Percentiles rank a stretch among this genome's conserved stretches.
Conservation (phyloP, 1,140 invertebrate species). For the Saccostrea glomerata region DNA sequence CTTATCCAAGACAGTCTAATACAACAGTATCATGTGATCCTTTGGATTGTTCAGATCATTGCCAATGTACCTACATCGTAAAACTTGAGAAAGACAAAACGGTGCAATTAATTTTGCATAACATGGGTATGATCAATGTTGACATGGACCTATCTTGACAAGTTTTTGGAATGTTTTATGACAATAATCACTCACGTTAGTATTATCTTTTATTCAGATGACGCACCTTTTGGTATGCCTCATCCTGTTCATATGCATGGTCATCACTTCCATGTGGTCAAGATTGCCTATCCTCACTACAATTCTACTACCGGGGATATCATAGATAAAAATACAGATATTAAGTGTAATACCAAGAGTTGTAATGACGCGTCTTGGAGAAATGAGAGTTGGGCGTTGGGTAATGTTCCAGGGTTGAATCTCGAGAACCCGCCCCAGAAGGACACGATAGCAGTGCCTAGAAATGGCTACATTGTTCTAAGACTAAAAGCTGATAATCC, state of each 20-base stretch:
- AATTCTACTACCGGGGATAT: not conserved
- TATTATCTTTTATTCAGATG: slow-evolving; percentile 29
- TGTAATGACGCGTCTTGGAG: slow-evolving; percentile 46
- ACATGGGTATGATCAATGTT: slow-evolving; percentile 40
- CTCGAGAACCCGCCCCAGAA: slow-evolving; percentile 48
- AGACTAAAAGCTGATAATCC: slow-evolving; percentile 53
- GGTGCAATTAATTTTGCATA: slow-evolving; percentile 50
- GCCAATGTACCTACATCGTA: slow-evolving; percentile 46
- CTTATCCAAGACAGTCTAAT: not conserved
- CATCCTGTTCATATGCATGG: slow-evolving; percentile 52
- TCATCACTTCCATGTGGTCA: slow-evolving; percentile 50
- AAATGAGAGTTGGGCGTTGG: slow-evolving; percentile 30
- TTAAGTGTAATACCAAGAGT: slow-evolving; percentile 27
- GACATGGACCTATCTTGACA: too few relatives aligned
- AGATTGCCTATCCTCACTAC: slow-evolving; percentile 46
- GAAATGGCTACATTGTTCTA: slow-evolving; percentile 50
- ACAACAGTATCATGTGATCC: not conserved
- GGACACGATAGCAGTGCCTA: slow-evolving; percentile 49
- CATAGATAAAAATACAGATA: slow-evolving; percentile 31
- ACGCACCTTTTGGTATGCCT: slow-evolving; percentile 44
- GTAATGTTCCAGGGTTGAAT: slow-evolving; percentile 50
- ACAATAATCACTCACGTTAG: not conserved
- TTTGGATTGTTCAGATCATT: slow-evolving; percentile 22
- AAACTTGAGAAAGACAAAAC: slow-evolving; percentile 42
- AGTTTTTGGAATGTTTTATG: not conserved